Evolutionary conservation across 2,113 vertebrate species (phyloP).

Genomic region (Mobula birostris): DNA sequence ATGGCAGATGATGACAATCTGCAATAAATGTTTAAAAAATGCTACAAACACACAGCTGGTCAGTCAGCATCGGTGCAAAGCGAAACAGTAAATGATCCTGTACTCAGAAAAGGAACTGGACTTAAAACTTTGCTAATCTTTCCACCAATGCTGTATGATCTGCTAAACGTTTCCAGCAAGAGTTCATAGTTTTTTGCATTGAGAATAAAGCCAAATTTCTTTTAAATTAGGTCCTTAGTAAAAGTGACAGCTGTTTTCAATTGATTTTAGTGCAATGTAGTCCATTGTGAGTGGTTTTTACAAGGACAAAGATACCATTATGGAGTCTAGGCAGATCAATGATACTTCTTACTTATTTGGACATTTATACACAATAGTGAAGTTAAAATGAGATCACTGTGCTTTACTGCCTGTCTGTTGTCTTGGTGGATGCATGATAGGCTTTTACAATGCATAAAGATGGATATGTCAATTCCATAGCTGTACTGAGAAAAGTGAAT

Average conservation of each 20-base stretch:
- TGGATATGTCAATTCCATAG: constrained; percentile 9
- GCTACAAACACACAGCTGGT: too few relatives aligned
- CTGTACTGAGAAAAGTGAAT: neutral
- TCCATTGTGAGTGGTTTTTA: neutral
- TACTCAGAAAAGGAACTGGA: too few relatives aligned
- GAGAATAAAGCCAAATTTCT: neutral
- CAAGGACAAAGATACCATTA: constrained; percentile 19
- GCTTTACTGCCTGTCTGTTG: constrained; percentile 1
- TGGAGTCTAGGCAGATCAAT: neutral
- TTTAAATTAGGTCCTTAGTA: neutral
- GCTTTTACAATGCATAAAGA: neutral
- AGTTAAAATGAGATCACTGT: constrained; percentile 2
- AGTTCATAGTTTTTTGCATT: neutral
- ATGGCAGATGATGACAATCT: too few relatives aligned
- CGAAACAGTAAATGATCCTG: too few relatives aligned
- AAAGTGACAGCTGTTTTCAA: neutral
- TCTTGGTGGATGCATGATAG: neutral
- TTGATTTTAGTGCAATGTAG: neutral
- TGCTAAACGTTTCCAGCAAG: neutral
- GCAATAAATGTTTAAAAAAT: too few relatives aligned
- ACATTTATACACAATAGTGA: neutral
- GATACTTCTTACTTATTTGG: neutral
- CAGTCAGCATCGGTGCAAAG: too few relatives aligned
- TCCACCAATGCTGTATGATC: too few relatives aligned
- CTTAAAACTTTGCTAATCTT: too few relatives aligned